A percentile compares a stretch with the other conserved stretches of the same genome.
Evolutionary conservation across 2,888 invertebrate genomes (phyloP).

Genomic region (Monoplex corrugatus): DNA sequence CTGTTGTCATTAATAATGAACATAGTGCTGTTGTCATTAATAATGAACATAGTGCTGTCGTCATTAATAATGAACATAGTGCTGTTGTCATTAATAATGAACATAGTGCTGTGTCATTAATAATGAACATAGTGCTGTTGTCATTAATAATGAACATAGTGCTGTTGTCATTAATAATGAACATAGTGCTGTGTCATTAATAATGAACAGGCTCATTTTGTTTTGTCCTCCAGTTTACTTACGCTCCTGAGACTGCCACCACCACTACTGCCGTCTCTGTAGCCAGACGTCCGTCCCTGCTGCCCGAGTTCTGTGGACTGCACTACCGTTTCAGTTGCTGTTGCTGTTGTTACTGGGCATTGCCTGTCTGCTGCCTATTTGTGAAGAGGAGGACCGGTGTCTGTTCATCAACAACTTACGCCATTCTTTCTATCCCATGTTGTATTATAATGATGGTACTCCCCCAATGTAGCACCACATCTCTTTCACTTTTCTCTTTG

Average conservation of each 20-base stretch:
- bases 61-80: no score
- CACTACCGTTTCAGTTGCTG: constrained; percentile 96
- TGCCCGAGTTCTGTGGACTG: constrained; percentile 94
- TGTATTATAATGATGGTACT: constrained; percentile 95
- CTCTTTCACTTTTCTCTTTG: not conserved
- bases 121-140: no score
- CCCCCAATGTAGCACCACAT: constrained; percentile 88
- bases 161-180: no score
- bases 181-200: no score
- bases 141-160: no score
- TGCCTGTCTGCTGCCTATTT: constrained; percentile 94
- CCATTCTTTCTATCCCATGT: constrained; percentile 92
- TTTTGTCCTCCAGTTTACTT: constrained; percentile 55
- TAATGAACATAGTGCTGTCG: no score
- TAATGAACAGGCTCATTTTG: no score
- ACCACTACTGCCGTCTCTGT: not conserved
- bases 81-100: no score
- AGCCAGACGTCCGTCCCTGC: constrained; percentile 84
- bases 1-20: no score
- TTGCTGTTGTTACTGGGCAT: constrained; percentile 95
- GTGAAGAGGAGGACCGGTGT: constrained; percentile 91
- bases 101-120: no score
- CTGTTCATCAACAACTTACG: constrained; percentile 92
- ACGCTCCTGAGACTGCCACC: constrained; percentile 49
- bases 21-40: no score